A percentile compares a stretch with the other conserved stretches of the same genome.
Evolutionary conservation across 2,113 vertebrate species (phyloP).

Genomic region (Tor tambroides): DNA sequence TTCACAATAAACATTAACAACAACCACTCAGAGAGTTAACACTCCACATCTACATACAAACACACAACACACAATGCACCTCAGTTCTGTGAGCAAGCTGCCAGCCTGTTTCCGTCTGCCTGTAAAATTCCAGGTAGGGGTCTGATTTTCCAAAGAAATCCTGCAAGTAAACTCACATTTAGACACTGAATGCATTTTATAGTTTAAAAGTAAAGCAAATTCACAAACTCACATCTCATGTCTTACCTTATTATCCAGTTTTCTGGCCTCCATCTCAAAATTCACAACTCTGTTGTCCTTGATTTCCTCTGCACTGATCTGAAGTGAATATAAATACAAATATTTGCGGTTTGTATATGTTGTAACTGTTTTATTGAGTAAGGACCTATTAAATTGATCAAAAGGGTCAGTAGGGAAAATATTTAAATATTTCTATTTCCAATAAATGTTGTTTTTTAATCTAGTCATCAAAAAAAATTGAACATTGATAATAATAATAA

Average conservation of each 20-base stretch:
- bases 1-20: background rate
- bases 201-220: background rate
- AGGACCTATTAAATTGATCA: background rate
- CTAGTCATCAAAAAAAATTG: background rate
- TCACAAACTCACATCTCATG: background rate
- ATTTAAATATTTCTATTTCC: no score
- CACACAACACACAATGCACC: slow-evolving; percentile 69
- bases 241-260: slow-evolving; percentile 93
- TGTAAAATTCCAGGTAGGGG: slow-evolving; percentile 95
- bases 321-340: background rate
- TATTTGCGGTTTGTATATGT: no score
- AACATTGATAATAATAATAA: background rate
- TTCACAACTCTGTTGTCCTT: slow-evolving; percentile 92
- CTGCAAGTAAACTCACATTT: slow-evolving; percentile 68
- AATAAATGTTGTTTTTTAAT: no score
- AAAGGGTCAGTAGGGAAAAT: background rate
- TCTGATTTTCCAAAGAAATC: slow-evolving; percentile 98
- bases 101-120: slow-evolving; percentile 89
- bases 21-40: background rate
- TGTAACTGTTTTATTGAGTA: background rate
- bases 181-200: background rate
- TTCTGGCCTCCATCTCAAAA: slow-evolving; percentile 92
- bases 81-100: slow-evolving; percentile 97
- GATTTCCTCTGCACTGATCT: slow-evolving; percentile 87
- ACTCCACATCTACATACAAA: background rate